Evolutionary conservation across 2,888 invertebrate genomes (phyloP), one percentile per base, ranked within the genome.

Genomic region (Cataglyphis livida): DNA sequence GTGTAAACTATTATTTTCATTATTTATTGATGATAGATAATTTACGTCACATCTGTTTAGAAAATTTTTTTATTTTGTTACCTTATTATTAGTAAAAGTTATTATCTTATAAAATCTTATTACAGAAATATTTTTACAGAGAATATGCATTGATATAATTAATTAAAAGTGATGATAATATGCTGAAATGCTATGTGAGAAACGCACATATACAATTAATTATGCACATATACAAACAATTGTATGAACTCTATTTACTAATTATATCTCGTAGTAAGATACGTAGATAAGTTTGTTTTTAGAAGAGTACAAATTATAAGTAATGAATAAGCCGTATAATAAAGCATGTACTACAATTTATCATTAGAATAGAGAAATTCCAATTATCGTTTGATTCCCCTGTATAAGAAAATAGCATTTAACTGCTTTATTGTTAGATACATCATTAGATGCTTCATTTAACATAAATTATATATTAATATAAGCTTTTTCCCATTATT

Each of bases 311-410:
- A 48, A 0, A 57, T 79, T 44, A 59, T 18, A 44, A 57, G 4
- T 70, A 70, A 35, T 35, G 59, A 78, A 5, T 15, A 18, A 68
- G 66, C 6, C 3, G 10, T 18, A 70, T 70, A 78, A 59, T 81
- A 65, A 81, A 82, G 32, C 28, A 51, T 21, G 12, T 38, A 38
- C 15, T 48, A 25, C n/a, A 48, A 76, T 65, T 82, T 82, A 61
- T 68, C 51, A 61, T 66, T 12, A 41, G 25, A 44, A 65, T 44
- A 65, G 82, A 82, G 79, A 79, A 82, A 79, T 79, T 82, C 9
- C 51, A 68, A 79, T 78, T 35, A 78, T 68, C 12, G 44, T 41
- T 54, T 28, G 18, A 70, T 81, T 1, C 32, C 51, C 57, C 51
- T 41, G 18, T 54, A 35, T n/a, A 57, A 54, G 64, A 68, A 79